Conservation (phyloP, 2,113 vertebrate genomes). For the Narcine bancroftii region DNA sequence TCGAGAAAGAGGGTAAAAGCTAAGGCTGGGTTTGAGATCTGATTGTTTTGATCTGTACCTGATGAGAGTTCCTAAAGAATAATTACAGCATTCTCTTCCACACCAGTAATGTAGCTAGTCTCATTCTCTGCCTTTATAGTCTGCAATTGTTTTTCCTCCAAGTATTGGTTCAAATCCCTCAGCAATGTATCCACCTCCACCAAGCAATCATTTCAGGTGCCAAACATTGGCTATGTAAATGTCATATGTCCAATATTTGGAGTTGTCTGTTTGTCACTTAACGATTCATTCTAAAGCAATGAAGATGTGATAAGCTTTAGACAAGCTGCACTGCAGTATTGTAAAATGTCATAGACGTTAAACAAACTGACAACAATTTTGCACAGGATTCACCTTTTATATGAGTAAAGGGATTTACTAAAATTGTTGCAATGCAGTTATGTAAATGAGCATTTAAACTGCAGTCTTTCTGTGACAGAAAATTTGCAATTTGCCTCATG, state of each 20-base stretch:
- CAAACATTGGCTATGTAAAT: too few species aligned
- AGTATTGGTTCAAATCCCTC: too few species aligned
- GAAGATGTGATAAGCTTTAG: not conserved
- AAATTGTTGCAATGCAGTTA: not conserved
- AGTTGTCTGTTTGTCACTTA: not conserved
- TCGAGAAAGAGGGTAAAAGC: not conserved
- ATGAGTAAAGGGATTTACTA: not conserved
- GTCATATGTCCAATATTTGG: not conserved
- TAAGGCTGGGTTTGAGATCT: not conserved
- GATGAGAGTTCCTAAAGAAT: not conserved
- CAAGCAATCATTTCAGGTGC: too few species aligned
- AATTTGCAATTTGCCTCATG: not conserved
- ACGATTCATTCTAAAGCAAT: not conserved
- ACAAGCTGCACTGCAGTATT: not conserved
- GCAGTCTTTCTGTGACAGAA: not conserved
- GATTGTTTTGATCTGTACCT: not conserved
- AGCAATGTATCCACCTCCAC: too few species aligned
- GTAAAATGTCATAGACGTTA: not conserved
- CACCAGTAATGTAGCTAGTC: too few species aligned
- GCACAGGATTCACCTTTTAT: not conserved
- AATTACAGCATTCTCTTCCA: too few species aligned
- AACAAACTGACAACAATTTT: not conserved
- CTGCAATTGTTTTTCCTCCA: too few species aligned
- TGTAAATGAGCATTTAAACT: conserved; percentile 17
- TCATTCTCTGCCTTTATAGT: too few species aligned